Evolutionary conservation across 2,888 invertebrate species (phyloP).

Genomic region (Harpalus rubripes): DNA sequence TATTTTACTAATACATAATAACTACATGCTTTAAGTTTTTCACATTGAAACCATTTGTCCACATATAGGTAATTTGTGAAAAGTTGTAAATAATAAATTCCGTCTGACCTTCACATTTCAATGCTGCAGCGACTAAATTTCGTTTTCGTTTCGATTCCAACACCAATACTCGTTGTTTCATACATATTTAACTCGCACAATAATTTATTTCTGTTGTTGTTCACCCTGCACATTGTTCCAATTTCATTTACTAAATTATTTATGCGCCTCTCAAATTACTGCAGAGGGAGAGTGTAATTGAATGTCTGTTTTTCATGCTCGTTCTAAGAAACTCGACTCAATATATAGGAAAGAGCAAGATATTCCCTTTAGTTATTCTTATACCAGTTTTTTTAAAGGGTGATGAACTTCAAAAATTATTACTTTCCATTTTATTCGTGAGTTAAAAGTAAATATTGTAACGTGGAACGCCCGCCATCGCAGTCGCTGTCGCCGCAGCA

Average conservation of each 20-base stretch:
- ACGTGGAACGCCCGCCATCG: too few species aligned
- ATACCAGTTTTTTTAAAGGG: neutral
- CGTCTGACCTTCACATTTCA: conserved; percentile 14
- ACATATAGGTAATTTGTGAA: conserved; percentile 14
- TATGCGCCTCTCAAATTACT: conserved; percentile 31
- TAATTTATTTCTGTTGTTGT: conserved; percentile 55
- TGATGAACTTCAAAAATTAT: neutral
- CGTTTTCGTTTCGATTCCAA: conserved; percentile 46
- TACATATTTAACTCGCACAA: conserved; percentile 44
- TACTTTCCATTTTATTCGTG: too few species aligned
- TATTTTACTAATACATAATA: too few species aligned
- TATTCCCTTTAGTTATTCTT: neutral
- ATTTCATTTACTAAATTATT: conserved; percentile 59
- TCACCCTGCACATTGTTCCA: conserved; percentile 52
- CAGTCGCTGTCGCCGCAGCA: too few species aligned
- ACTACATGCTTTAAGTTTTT: neutral
- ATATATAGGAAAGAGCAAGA: neutral
- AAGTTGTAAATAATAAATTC: conserved; percentile 19
- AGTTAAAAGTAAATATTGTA: too few species aligned
- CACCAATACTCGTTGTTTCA: conserved; percentile 36
- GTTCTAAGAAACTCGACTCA: neutral
- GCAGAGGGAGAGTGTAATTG: neutral
- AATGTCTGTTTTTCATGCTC: neutral
- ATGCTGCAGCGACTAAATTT: conserved; percentile 23
- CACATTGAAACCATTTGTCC: neutral